Evolutionary conservation across 64 coral and sea anemone species (phyloP), one percentile per base, ranked within the genome.

Genomic region (Orbicella faveolata): DNA sequence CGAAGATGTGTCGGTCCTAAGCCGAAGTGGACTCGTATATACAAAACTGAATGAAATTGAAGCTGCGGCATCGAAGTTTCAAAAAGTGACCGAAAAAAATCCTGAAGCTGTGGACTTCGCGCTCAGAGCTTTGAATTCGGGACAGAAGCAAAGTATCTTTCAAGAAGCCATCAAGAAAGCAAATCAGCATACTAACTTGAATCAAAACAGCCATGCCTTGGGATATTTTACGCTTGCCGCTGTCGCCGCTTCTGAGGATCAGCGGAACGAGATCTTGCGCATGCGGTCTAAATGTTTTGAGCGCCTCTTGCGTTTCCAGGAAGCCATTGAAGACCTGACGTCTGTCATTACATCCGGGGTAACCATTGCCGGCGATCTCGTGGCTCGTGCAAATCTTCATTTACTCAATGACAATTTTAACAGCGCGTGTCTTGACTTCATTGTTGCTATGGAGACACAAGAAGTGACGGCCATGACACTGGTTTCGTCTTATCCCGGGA

Each of bases 221-320:
- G 67, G 59, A 70, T 93, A 90, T 77, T 90, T 89, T 13, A 74
- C 84, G 12, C 61, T 96, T 2, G 69, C 84, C 8, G 89, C 87
- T 35, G 65, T 93, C 2, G 74, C 85, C 51, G 91, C 94, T 11
- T 64, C 73, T n/a, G 68, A 75, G 34, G 85, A 75, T 73, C 81
- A 96, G 25, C 70, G 87, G 41, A 62, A 61, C 44, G 94, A 96
- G 34, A 68, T 89, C n/a, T 74, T 96, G 81, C 94, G 94, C 87
- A 93, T 87, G 91, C 94, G 90, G 44, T 96, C 89, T 59, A 91
- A 88, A 41, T 96, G 94, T 65, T 96, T 64, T 55, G 90, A 89
- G 68, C 87, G 91, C 4, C 88, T 96, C 34, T 21, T 79, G 25
- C 68, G 52, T 0, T 93, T 85, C 68, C 80, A 74, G 36, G 41